Base-by-base conservation (phyloP, 2,113 vertebrate species). In the Elachura formosa region DNA sequence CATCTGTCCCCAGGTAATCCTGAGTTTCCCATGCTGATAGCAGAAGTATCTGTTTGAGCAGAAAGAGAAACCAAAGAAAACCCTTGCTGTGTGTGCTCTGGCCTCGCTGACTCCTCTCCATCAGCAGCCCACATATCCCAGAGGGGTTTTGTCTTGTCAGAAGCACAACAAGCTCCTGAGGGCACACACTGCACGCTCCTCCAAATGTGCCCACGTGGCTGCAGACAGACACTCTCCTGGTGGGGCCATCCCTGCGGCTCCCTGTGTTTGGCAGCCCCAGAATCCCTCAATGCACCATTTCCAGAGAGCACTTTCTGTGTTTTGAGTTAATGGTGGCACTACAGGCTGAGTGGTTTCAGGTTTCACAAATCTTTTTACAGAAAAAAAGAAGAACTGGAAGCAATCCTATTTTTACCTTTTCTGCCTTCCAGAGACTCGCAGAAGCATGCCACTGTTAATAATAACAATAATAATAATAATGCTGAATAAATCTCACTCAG, bases 231-330 rank as follows among this genome's bases (percentile, higher is more conserved):
- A 2, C 38, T 24, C 54, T 63, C 86, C 67, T 54, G 58, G 36
- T 34, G 62, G 62, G 74, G 43, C 63, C 2, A 4, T 63, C 48
- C 55, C 94, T 0, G 0, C 59, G 79, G 88, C 59, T 80, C 46
- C 0, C 0, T 1, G 1, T 0, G 0, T 36, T 67, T 24, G 24
- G 43, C 85, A 84, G 24, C 34, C 46, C 59, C 84, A 11, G 4
- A 48, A 24, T 11, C 77, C 77, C 84, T 52, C 33, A 56, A 4
- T 21, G 24, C 13, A 31, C 7, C 49, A 6, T 56, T 89, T 67
- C 55, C 5, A 2, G 29, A 69, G 29, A 85, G 25, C 22, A 3
- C 8, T 20, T 51, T 48, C 13, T 58, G n/a, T 45, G 4, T 49
- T 72, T 45, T n/a, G n/a, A 61, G 28, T 36, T 52, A 68, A 14